Evolutionary conservation across 2,888 invertebrate genomes (phyloP).

Genomic region (Drosophila anomelani): DNA sequence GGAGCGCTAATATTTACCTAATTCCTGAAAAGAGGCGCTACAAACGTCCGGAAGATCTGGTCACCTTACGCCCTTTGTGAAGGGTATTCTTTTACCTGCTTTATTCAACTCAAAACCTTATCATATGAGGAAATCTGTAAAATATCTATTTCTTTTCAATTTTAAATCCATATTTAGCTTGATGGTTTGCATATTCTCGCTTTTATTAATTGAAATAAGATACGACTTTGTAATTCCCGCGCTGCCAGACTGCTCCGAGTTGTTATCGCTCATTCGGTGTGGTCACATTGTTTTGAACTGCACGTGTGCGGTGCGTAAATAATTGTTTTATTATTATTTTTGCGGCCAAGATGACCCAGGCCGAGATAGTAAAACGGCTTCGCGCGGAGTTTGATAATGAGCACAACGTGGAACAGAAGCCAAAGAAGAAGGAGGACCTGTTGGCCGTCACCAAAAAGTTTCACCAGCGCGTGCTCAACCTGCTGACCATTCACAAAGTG

Average conservation of each 20-base stretch:
- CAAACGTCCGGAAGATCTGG: neutral
- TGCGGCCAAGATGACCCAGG: constrained; percentile 27
- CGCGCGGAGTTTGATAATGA: constrained; percentile 39
- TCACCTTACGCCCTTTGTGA: neutral
- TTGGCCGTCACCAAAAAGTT: constrained; percentile 26
- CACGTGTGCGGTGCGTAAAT: constrained; percentile 52
- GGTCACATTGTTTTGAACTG: constrained; percentile 11
- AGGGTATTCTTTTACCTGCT: neutral
- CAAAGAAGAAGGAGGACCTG: constrained; percentile 18
- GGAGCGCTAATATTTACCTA: constrained; percentile 22
- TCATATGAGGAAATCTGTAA: no score
- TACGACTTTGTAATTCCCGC: no score
- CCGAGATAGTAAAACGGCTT: constrained; percentile 26
- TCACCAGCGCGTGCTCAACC: constrained; percentile 68
- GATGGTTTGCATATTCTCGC: no score
- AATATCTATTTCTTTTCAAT: no score
- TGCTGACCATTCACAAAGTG: constrained; percentile 80
- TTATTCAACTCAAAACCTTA: neutral
- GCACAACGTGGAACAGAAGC: constrained; percentile 7
- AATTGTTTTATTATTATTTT: constrained; percentile 16
- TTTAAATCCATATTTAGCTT: no score
- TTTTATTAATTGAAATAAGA: no score
- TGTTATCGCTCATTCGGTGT: no score
- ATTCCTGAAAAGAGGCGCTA: neutral
- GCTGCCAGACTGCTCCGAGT: no score